Percentiles rank a stretch among this genome's conserved stretches.
Conservation (phyloP, 2,113 vertebrate species). For the Diadophis punctatus region DNA sequence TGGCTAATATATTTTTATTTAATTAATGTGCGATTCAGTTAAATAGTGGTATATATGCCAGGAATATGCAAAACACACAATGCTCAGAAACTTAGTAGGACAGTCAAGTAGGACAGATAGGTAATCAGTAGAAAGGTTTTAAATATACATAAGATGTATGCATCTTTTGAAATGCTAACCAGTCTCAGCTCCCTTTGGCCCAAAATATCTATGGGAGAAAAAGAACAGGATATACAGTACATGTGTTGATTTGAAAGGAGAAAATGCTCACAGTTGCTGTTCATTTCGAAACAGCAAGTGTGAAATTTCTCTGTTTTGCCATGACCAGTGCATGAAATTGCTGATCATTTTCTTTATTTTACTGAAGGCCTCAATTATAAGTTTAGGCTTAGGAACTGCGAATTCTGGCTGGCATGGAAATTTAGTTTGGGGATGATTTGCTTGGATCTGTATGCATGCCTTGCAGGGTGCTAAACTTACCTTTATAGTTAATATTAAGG, state of each 20-base stretch:
- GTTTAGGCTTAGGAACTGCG: conserved; percentile 33
- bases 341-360: conserved; percentile 34
- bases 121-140: neutral
- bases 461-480: neutral
- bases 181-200: conserved; percentile 3
- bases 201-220: conserved; percentile 19
- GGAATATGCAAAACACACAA: neutral
- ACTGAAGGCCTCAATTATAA: conserved; percentile 33
- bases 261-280: conserved; percentile 11
- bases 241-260: conserved; percentile 10
- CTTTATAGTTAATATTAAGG: conserved; percentile 16
- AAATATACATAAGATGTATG: neutral
- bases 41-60: neutral
- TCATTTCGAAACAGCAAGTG: conserved; percentile 29
- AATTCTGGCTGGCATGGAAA: conserved; percentile 38
- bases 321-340: conserved; percentile 47
- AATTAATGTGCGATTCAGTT: neutral
- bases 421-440: conserved; percentile 46
- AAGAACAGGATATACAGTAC: neutral
- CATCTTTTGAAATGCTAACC: conserved; percentile 7
- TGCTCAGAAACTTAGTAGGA: neutral
- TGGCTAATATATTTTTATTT: neutral
- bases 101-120: accelerated
- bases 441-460: neutral
- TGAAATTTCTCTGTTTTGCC: conserved; percentile 46